Base-by-base conservation (phyloP, 2,888 invertebrate genomes). In the Xanthia togata region DNA sequence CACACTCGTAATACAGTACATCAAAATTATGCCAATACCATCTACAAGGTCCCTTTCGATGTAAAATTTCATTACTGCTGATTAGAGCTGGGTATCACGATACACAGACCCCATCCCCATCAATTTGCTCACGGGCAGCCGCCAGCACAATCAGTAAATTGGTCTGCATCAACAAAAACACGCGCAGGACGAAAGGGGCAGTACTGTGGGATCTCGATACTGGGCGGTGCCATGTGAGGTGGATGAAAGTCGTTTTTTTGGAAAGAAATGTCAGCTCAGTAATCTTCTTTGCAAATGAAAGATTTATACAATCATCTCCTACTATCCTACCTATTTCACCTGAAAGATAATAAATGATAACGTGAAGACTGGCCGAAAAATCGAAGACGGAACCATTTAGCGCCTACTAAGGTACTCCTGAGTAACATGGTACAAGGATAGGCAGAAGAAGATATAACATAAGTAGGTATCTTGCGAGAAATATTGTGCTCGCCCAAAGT, bases 81-180 rank as follows among this genome's bases (percentile, higher is more conserved):
- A 93, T 93, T 93, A 90, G 89, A 90, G 83, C 85, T 85, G 88
- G 86, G 87, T 91, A 92, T 92, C 91, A 91, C 91, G 90, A 84
- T 88, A 87, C 85, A 87, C 59, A 23, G 72, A 20, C 68, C 72
- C 70, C 63, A 57, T 76, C 82, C 90, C 90, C 90, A 89, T 89
- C 89, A 91, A 91, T 92, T 91, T 91, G 91, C 90, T 88, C 88
- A 69, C n/a, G 70, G 75, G 50, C 76, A 62, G 70, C 77, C 71
- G 83, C 83, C 74, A 69, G 82, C 70, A 92, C 93, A 93, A 95
- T 95, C 94, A 95, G 93, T 93, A 94, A 95, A 95, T 95, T 95
- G 94, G 92, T 91, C 76, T 84, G 91, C 91, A 91, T 92, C 92
- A 93, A 93, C 91, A 91, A 87, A 91, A 91, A 92, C 92, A 92